Evolutionary conservation across 1,140 invertebrate species (phyloP), one percentile per base, ranked within the genome.

Genomic region (Glossosoma conforme): DNA sequence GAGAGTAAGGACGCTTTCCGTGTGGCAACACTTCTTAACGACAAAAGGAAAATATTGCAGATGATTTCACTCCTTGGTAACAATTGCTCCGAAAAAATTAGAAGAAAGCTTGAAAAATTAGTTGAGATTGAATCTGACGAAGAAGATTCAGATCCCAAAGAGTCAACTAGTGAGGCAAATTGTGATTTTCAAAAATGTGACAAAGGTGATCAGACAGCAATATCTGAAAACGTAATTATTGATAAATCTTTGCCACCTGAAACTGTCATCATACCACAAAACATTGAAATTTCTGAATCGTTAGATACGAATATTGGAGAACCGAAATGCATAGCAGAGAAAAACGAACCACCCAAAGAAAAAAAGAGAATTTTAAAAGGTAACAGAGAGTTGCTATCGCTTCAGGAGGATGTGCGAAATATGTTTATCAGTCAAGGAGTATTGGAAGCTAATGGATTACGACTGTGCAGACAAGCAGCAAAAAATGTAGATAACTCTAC

Each of bases 371-470:
- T 64, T 49, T 69, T 67, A 49, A 47, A 42, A 43, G 44, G 37
- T 22, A 40, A 43, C 9, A 62, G 68, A 44, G 82, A 83, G 56
- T 59, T 86, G 28, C 74, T 80, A 54, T 71, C 74, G 60, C 66
- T 85, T 6, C 82, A 84, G 33, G 78, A 82, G 52, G 82, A 85
- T 59, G 78, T 85, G 28, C 72, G 77, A 51, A 80, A 84, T 52
- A 83, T 83, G 77, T 84, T 83, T 59, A 80, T 83, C 3, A 30
- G 64, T n/a, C 15, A 53, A 30, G 56, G 44, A 42, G 56, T 52
- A 30, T 14, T 58, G 13, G 21, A 50, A 6, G 70, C 73, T 1
- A 74, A 69, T 3, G 74, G 74, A 21, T 58, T 65, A 42, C 58
- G 74, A 10, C 63, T 62, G 24, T 72, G 71, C 30, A 65, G 68